phyloP scores from a whole-genome alignment of 2,113 vertebrate species.

The Prunella fulvescens region DNA sequence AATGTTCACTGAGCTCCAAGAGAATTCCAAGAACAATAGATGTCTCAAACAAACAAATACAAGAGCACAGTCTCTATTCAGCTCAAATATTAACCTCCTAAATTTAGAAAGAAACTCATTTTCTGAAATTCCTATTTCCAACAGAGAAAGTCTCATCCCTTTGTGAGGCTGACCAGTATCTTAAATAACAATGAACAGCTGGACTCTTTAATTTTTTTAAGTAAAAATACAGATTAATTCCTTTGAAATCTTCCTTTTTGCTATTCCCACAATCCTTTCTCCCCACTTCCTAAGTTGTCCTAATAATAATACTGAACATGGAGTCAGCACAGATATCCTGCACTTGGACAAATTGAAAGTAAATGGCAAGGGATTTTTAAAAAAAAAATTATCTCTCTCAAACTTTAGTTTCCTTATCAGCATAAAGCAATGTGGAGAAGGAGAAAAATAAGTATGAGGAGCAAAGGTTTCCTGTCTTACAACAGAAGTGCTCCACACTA shows the following conservation, averaged over 20 bases:
- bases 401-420: slow-evolving; percentile 23
- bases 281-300: not conserved
- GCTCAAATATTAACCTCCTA: not conserved
- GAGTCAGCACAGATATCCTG: not conserved
- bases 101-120: not conserved
- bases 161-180: not conserved
- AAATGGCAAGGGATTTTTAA: not conserved
- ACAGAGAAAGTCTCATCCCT: not conserved
- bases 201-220: not conserved
- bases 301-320: not conserved
- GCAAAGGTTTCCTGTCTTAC: not conserved
- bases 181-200: not conserved
- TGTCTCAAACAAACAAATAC: not conserved
- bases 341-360: slow-evolving; percentile 8
- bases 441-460: not conserved
- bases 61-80: not conserved
- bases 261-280: not conserved
- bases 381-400: not conserved
- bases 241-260: not conserved
- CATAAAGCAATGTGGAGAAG: not conserved
- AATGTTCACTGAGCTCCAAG: not conserved
- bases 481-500: not conserved
- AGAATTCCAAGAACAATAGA: not conserved
- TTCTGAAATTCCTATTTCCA: not conserved
- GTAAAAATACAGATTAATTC: not conserved